phyloP scores from a whole-genome alignment of 2,113 vertebrate genomes.

The Oncorhynchus mykiss region DNA sequence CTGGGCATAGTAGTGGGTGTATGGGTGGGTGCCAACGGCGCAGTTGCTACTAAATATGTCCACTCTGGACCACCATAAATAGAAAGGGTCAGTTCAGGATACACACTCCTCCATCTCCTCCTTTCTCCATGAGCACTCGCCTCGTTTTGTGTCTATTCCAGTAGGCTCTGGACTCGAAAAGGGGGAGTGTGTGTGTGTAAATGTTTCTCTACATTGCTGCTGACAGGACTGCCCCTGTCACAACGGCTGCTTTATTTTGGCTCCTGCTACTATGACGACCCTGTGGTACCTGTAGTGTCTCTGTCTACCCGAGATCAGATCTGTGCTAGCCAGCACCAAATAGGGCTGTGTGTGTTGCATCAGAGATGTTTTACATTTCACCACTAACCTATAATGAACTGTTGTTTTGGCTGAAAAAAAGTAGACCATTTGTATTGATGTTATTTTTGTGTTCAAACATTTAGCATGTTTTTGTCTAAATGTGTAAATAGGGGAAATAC shows the following conservation, averaged over 20 bases:
- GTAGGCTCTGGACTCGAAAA: slow-evolving; percentile 57
- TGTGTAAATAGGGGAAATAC: slow-evolving; percentile 56
- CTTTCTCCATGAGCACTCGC: neutral
- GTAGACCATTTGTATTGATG: too few species aligned
- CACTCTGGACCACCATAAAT: slow-evolving; percentile 48
- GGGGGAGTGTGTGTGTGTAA: slow-evolving; percentile 20
- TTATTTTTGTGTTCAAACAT: slow-evolving; percentile 27
- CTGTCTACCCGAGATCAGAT: slow-evolving; percentile 47
- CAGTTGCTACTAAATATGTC: slow-evolving; percentile 48
- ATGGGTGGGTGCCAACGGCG: slow-evolving; percentile 53
- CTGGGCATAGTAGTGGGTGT: slow-evolving; percentile 40
- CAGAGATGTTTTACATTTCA: too few species aligned
- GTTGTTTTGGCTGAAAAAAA: too few species aligned
- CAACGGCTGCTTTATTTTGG: slow-evolving; percentile 66
- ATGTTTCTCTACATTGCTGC: slow-evolving; percentile 27
- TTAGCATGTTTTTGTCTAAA: slow-evolving; percentile 30
- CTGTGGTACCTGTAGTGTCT: slow-evolving; percentile 58
- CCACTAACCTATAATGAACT: too few species aligned
- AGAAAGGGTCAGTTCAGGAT: slow-evolving; percentile 52
- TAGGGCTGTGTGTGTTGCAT: neutral
- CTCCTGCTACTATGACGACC: slow-evolving; percentile 66
- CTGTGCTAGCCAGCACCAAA: slow-evolving; percentile 26
- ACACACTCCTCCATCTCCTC: neutral
- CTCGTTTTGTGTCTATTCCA: slow-evolving; percentile 31
- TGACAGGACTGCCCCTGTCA: slow-evolving; percentile 43